phyloP scores from a whole-genome alignment of 2,113 vertebrate genomes.

The Callaeas wilsoni region DNA sequence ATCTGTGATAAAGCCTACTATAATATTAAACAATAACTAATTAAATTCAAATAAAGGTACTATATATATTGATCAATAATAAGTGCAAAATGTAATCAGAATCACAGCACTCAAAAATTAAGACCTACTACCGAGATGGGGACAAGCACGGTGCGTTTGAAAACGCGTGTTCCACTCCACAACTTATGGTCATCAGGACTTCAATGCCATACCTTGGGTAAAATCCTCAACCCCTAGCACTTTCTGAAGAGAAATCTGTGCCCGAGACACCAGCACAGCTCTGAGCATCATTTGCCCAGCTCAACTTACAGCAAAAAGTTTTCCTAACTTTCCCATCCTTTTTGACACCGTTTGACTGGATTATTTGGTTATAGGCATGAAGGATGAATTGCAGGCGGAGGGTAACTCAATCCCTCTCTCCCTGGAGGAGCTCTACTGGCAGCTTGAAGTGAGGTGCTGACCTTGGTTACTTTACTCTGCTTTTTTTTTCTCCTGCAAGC shows the following conservation, averaged over 20 bases:
- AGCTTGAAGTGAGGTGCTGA: neutral
- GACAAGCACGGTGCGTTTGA: neutral
- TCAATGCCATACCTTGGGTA: neutral
- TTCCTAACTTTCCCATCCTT: neutral
- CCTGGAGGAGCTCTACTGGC: neutral
- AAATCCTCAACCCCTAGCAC: neutral
- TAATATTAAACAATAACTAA: neutral
- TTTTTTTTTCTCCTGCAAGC: neutral
- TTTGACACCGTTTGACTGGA: rapidly evolving
- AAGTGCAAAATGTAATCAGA: neutral
- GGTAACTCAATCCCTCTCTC: neutral
- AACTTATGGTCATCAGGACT: neutral
- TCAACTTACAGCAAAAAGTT: neutral
- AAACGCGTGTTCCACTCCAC: rapidly evolving
- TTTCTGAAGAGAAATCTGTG: neutral
- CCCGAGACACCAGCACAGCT: rapidly evolving
- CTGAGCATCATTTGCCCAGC: neutral
- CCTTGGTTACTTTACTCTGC: neutral
- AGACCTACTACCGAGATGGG: neutral
- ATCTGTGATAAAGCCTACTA: neutral
- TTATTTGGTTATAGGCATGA: neutral
- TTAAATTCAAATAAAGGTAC: neutral
- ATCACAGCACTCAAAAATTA: neutral
- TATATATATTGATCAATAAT: neutral
- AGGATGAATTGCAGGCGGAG: neutral